Evolutionary conservation across 2,888 invertebrate species (phyloP).

Genomic region (Cotesia congregata): DNA sequence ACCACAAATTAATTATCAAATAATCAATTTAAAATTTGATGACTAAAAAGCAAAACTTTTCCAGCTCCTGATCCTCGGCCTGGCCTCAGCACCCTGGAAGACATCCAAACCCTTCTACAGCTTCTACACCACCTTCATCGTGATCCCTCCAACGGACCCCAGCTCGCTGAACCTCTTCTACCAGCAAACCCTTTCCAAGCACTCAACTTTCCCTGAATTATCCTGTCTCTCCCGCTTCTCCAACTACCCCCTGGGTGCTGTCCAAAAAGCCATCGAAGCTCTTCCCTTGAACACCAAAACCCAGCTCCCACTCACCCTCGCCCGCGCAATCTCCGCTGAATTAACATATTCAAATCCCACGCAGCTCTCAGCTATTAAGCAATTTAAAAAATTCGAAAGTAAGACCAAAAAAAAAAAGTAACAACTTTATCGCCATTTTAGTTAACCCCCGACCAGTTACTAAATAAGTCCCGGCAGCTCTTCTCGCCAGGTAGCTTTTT

Average conservation of each 20-base stretch:
- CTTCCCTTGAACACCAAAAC: slow-evolving; percentile 60
- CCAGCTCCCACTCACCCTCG: too few species aligned
- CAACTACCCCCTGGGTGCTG: slow-evolving; percentile 71
- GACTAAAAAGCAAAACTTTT: slow-evolving; percentile 32
- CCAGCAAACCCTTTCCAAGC: slow-evolving; percentile 74
- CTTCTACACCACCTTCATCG: slow-evolving; percentile 74
- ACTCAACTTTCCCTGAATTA: slow-evolving; percentile 45
- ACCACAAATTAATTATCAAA: too few species aligned
- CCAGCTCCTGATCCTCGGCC: slow-evolving; percentile 76
- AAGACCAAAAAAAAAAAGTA: slow-evolving; percentile 45
- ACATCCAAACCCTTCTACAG: slow-evolving; percentile 71
- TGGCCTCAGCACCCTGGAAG: slow-evolving; percentile 76
- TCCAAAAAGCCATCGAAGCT: slow-evolving; percentile 70
- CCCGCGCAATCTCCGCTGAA: slow-evolving; percentile 71
- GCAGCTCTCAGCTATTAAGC: slow-evolving; percentile 43
- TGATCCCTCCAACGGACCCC: slow-evolving; percentile 75
- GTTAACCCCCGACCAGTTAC: slow-evolving; percentile 36
- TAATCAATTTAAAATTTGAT: too few species aligned
- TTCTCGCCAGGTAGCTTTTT: slow-evolving; percentile 31
- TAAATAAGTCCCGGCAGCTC: slow-evolving; percentile 35
- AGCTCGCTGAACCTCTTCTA: slow-evolving; percentile 74
- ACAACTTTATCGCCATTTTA: slow-evolving; percentile 32
- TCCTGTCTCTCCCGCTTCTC: too few species aligned
- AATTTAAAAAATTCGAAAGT: slow-evolving; percentile 52
- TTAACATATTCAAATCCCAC: slow-evolving; percentile 65